Percentiles rank a stretch among this genome's conserved stretches.
Conservation (phyloP, 2,113 vertebrate genomes). For the Triplophysa rosa region DNA sequence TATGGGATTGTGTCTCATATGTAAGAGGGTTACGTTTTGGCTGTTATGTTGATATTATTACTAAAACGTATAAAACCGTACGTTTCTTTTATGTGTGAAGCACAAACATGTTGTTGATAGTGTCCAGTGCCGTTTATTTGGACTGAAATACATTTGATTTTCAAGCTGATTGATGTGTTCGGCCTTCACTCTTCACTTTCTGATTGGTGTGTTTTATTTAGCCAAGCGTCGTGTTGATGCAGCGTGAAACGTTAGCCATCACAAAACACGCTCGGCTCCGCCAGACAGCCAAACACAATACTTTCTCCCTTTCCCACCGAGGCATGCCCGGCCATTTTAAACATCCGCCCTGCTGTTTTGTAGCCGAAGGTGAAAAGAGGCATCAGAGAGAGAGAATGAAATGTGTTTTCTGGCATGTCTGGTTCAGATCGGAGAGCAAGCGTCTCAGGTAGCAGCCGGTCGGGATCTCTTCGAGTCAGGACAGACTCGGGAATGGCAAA, state of each 20-base stretch:
- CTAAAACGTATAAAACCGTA: no score
- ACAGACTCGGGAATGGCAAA: conserved; percentile 65
- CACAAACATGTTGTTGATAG: no score
- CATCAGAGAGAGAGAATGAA: conserved; percentile 8
- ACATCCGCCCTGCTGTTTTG: neutral
- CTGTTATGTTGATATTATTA: no score
- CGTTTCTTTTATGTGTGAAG: no score
- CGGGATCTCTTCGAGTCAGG: conserved; percentile 60
- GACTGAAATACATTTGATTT: no score
- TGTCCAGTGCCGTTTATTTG: no score
- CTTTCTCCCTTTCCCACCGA: neutral
- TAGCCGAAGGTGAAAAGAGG: neutral
- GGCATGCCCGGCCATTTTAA: neutral
- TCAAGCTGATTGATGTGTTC: no score
- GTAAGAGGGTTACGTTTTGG: no score
- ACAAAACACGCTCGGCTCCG: neutral
- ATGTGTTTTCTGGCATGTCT: conserved; percentile 55
- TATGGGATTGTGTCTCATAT: no score
- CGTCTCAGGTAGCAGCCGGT: conserved; percentile 55
- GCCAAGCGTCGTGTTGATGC: neutral
- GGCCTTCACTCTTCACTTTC: no score
- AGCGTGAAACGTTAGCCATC: conserved; percentile 11
- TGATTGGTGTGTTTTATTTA: neutral
- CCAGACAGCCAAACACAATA: neutral
- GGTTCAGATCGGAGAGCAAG: conserved; percentile 59